Evolutionary conservation across 2,113 vertebrate species (phyloP).

Genomic region (Gobio gobio): DNA sequence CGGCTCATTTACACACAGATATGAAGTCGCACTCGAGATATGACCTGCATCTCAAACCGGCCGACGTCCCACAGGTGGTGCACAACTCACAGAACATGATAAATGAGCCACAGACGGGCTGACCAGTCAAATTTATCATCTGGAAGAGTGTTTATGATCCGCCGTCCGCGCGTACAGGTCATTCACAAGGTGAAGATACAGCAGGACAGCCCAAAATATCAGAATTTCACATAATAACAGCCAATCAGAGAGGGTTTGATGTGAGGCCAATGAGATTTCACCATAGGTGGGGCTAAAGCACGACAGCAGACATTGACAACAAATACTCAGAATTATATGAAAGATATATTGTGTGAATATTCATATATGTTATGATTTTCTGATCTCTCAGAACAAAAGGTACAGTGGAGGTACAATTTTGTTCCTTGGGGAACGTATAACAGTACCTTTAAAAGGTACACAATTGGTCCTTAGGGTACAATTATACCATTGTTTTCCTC

Average conservation of each 20-base stretch:
- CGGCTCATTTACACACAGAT: neutral
- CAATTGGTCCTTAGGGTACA: too few species aligned
- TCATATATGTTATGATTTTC: neutral
- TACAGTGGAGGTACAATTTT: too few species aligned
- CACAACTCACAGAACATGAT: conserved; percentile 3
- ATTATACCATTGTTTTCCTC: too few species aligned
- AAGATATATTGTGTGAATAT: neutral
- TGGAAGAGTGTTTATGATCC: neutral
- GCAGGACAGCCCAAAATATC: neutral
- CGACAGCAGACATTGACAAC: neutral
- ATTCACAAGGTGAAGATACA: neutral
- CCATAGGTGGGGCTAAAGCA: neutral
- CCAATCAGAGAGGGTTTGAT: neutral
- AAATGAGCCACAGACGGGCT: neutral
- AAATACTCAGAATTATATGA: too few species aligned
- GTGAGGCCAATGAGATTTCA: neutral
- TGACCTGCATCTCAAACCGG: conserved; percentile 8
- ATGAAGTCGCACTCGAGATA: neutral
- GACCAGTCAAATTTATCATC: conserved; percentile 21
- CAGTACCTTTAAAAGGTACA: too few species aligned
- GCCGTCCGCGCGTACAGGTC: neutral
- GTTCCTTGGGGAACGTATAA: too few species aligned
- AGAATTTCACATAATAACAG: neutral
- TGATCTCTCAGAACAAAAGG: too few species aligned
- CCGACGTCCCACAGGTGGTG: conserved; percentile 12